A percentile compares a stretch with the other conserved stretches of the same genome.
Conservation (phyloP, 2,113 vertebrate genomes). For the Barnardius zonarius region DNA sequence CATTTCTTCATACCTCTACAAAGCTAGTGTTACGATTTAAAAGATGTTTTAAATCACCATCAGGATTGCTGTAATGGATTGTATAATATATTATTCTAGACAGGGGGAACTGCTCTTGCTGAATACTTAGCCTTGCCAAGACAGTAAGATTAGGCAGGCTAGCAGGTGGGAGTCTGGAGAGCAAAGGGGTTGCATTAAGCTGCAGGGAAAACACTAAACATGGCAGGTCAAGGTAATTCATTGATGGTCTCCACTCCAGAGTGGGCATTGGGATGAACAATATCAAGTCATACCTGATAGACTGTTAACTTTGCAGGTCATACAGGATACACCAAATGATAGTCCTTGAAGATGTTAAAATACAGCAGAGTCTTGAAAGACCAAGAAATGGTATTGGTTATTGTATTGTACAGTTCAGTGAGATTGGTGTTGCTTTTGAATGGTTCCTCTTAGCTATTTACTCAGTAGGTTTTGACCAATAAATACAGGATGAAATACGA, state of each 20-base stretch:
- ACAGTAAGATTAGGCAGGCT: background rate
- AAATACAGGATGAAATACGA: background rate
- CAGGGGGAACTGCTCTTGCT: background rate
- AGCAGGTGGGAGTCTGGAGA: slow-evolving; percentile 31
- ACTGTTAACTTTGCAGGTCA: background rate
- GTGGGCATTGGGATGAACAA: background rate
- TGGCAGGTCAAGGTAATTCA: background rate
- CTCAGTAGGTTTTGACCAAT: background rate
- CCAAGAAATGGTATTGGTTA: background rate
- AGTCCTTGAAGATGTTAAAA: background rate
- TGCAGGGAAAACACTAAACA: background rate
- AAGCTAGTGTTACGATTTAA: background rate
- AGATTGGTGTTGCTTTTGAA: background rate
- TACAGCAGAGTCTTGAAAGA: background rate
- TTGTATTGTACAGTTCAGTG: background rate
- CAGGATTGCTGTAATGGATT: background rate
- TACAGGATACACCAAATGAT: background rate
- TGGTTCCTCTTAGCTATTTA: background rate
- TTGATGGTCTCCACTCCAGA: background rate
- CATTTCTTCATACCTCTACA: background rate
- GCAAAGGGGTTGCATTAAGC: background rate
- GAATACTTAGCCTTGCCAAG: background rate
- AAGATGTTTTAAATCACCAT: background rate
- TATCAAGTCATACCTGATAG: background rate
- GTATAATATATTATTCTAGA: background rate